A percentile compares a stretch with the other conserved stretches of the same genome.
Evolutionary conservation across 2,888 invertebrate species (phyloP).

Genomic region (Chrysomela aeneicollis): DNA sequence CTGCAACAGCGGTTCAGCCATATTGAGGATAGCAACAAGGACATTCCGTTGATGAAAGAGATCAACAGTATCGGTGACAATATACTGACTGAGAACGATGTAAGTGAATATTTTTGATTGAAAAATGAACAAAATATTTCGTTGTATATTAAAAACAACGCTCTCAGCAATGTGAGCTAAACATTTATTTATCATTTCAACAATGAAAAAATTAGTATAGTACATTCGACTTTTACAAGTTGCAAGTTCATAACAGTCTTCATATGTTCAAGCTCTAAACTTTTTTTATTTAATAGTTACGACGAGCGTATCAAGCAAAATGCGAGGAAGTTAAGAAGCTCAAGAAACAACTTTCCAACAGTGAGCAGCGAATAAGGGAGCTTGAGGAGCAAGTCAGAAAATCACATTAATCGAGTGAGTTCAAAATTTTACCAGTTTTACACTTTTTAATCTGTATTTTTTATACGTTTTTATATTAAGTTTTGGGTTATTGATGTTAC

Average conservation of each 20-base stretch:
- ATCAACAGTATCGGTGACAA: conserved; percentile 68
- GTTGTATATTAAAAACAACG: not conserved
- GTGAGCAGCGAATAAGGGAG: conserved; percentile 82
- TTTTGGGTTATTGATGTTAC: not conserved
- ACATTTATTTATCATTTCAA: too few species aligned
- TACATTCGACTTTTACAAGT: too few species aligned
- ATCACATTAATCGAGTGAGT: conserved; percentile 55
- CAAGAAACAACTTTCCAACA: conserved; percentile 78
- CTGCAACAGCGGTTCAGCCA: conserved; percentile 79
- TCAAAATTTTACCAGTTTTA: conserved; percentile 11
- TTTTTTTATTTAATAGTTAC: conserved; percentile 65
- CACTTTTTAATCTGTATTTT: conserved; percentile 24
- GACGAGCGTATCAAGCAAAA: conserved; percentile 79
- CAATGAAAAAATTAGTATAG: too few species aligned
- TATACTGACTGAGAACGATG: conserved; percentile 69
- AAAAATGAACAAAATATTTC: not conserved
- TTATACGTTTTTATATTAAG: conserved; percentile 25
- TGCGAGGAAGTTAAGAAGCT: conserved; percentile 80
- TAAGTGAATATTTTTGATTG: conserved; percentile 52
- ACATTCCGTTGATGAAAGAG: conserved; percentile 66
- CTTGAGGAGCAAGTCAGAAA: conserved; percentile 78
- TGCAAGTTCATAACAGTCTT: too few species aligned
- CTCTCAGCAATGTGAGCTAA: not conserved
- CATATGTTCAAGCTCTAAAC: too few species aligned
- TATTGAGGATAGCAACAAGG: conserved; percentile 59